Percentiles rank a stretch among this genome's conserved stretches.
Evolutionary conservation across 1,140 invertebrate genomes (phyloP).

Genomic region (Pentalonia nigronervosa): DNA sequence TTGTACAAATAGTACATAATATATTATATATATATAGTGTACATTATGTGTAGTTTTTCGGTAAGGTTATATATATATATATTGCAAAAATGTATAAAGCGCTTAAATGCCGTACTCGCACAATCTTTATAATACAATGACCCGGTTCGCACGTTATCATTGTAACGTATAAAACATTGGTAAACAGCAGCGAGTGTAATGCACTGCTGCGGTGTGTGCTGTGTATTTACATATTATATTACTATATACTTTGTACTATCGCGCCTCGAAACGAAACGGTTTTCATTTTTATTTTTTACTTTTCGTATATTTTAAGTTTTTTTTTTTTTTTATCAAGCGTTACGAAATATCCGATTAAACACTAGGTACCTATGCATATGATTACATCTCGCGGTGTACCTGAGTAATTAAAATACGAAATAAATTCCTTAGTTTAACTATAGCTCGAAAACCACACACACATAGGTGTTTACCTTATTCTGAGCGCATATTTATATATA

Average conservation of each 20-base stretch:
- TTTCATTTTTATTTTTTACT: neutral
- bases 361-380: neutral
- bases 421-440: neutral
- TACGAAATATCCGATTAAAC: neutral
- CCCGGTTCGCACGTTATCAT: conserved; percentile 41
- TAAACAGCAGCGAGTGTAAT: neutral
- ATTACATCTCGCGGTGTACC: neutral
- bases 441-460: neutral
- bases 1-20: neutral
- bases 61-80: neutral
- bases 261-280: neutral
- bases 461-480: no score
- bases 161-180: neutral
- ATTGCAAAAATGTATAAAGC: conserved; percentile 30
- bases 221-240: neutral
- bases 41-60: conserved; percentile 6
- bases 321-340: neutral
- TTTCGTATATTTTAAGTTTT: neutral
- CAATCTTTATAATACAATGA: conserved; percentile 5
- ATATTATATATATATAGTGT: neutral
- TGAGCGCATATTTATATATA: no score
- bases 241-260: neutral
- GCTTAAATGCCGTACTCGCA: neutral
- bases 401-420: neutral
- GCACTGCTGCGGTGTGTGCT: neutral